phyloP scores from a whole-genome alignment of 2,888 invertebrate species.

The Bugulina stolonifera region DNA sequence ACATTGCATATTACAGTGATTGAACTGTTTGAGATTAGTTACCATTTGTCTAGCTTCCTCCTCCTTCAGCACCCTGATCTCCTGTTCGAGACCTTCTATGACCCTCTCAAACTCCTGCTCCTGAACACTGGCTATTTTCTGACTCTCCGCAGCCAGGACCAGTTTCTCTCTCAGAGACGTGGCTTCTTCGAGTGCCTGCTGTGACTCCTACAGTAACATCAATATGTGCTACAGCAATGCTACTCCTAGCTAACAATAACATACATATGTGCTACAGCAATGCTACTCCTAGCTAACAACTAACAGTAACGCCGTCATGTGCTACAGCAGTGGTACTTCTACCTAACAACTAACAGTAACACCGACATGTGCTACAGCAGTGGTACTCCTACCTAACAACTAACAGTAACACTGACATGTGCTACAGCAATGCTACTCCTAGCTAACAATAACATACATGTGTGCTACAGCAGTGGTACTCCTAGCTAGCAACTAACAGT shows the following conservation, averaged over 20 bases:
- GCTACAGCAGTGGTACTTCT: too few species aligned
- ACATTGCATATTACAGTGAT: too few species aligned
- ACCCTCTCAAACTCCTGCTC: conserved; percentile 51
- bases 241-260: neutral
- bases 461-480: neutral
- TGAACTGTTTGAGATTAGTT: too few species aligned
- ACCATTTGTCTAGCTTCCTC: conserved; percentile 33
- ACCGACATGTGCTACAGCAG: too few species aligned
- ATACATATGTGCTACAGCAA: neutral
- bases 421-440: neutral
- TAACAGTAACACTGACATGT: too few species aligned
- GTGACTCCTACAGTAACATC: neutral
- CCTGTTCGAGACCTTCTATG: conserved; percentile 43
- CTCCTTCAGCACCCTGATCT: conserved; percentile 39
- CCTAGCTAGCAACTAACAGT: too few species aligned
- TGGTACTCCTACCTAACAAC: too few species aligned
- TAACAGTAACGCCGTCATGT: neutral
- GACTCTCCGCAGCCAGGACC: conserved; percentile 46
- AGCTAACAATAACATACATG: neutral
- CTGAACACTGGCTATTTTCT: conserved; percentile 44
- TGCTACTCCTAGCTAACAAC: neutral
- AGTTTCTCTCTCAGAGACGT: conserved; percentile 40
- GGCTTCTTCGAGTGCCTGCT: neutral
- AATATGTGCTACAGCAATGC: too few species aligned
- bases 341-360: too few species aligned